A percentile compares a stretch with the other conserved stretches of the same genome.
Evolutionary conservation across 1,140 invertebrate genomes (phyloP).

Genomic region (Hydropsyche tenuis): DNA sequence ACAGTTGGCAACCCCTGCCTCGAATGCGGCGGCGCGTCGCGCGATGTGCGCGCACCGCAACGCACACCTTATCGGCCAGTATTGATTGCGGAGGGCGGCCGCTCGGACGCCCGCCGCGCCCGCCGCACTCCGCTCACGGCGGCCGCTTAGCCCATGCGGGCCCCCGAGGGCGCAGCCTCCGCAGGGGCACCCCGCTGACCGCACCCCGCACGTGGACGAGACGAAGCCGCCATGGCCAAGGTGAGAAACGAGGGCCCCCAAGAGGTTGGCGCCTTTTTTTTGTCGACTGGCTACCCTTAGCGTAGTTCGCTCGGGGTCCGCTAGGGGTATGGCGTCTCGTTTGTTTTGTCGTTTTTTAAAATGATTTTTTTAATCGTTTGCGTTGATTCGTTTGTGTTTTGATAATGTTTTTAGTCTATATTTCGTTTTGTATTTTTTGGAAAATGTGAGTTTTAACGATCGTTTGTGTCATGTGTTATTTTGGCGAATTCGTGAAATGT

Average conservation of each 20-base stretch:
- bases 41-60: constrained; percentile 20
- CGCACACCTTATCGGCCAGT: constrained; percentile 36
- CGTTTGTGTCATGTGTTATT: not conserved
- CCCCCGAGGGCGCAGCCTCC: not conserved
- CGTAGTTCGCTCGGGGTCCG: no score
- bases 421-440: not conserved
- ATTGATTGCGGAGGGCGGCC: constrained; percentile 25
- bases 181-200: not conserved
- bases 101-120: not conserved
- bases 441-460: not conserved
- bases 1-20: no score
- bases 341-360: no score
- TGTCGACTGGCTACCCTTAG: no score
- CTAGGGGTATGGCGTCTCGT: no score
- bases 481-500: no score
- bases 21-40: constrained; percentile 6
- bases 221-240: constrained; percentile 22
- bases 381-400: no score
- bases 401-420: no score
- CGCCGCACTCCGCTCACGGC: not conserved
- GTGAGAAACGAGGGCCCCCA: not conserved
- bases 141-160: not conserved
- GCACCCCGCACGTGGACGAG: not conserved
- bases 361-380: no score
- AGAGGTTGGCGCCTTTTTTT: not conserved